Evolutionary conservation across 2,888 invertebrate species (phyloP).

Genomic region (Hybos culiciformis): DNA sequence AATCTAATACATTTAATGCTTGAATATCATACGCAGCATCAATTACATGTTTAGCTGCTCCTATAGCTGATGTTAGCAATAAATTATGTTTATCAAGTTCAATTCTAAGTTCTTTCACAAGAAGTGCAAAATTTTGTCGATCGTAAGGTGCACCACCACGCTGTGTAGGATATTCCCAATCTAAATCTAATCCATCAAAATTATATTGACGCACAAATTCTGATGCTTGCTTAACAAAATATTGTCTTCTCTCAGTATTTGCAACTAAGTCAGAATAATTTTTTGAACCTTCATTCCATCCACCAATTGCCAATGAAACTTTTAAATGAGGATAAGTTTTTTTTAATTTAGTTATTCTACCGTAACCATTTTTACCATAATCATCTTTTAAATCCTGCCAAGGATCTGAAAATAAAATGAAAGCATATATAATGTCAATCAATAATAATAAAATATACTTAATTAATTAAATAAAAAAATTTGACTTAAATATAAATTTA

Average conservation of each 20-base stretch:
- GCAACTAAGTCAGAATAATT: conserved; percentile 45
- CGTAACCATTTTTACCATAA: conserved; percentile 59
- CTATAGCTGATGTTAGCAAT: conserved; percentile 68
- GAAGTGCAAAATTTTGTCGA: conserved; percentile 57
- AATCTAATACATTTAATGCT: conserved; percentile 51
- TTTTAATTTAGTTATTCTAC: conserved; percentile 51
- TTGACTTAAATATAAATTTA: no score
- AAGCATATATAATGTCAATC: no score
- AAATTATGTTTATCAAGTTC: conserved; percentile 54
- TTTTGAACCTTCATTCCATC: conserved; percentile 79
- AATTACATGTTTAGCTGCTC: conserved; percentile 61
- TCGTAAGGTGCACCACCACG: conserved; percentile 62
- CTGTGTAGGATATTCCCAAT: conserved; percentile 75
- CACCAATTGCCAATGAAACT: conserved; percentile 69
- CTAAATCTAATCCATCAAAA: conserved; percentile 38
- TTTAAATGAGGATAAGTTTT: conserved; percentile 53
- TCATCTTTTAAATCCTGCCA: conserved; percentile 64
- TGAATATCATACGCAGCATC: conserved; percentile 64
- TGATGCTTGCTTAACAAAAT: conserved; percentile 57
- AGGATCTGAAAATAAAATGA: conserved; percentile 41
- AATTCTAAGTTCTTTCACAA: conserved; percentile 64
- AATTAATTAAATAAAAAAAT: no score
- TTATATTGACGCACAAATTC: conserved; percentile 42
- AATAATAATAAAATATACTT: no score
- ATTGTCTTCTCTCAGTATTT: conserved; percentile 44